Conservation (phyloP, 2,113 vertebrate genomes). For the Antigone vipio region DNA sequence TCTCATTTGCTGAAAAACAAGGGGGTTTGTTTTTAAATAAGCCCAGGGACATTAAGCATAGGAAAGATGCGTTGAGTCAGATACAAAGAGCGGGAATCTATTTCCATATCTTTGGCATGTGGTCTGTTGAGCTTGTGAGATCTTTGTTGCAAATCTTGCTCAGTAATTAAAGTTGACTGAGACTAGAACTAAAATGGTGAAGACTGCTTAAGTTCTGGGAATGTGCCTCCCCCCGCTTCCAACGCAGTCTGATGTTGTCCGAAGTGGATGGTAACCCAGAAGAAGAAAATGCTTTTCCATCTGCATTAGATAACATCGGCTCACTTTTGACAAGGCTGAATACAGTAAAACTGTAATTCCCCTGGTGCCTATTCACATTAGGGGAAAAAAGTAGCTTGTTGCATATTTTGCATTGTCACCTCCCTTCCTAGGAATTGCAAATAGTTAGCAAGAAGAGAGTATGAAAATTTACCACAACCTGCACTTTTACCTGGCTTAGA, state of each 20-base stretch:
- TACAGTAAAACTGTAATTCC: not conserved
- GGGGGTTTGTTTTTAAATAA: not conserved
- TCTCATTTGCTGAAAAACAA: conserved; percentile 5
- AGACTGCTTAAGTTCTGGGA: not conserved
- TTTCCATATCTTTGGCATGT: not conserved
- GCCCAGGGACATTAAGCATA: not conserved
- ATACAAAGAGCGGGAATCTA: not conserved
- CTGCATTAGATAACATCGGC: not conserved
- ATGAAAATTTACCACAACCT: not conserved
- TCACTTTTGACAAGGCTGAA: not conserved
- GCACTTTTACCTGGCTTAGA: not conserved
- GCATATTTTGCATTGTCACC: not conserved
- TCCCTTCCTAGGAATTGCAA: not conserved
- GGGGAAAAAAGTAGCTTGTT: not conserved
- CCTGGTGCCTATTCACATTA: not conserved
- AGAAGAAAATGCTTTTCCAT: not conserved
- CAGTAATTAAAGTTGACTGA: not conserved
- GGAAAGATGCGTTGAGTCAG: not conserved
- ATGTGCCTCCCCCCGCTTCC: not conserved
- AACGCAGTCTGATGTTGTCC: not conserved
- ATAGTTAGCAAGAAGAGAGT: not conserved
- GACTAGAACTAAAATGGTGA: not conserved
- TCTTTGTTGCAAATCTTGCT: not conserved
- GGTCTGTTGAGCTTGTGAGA: not conserved
- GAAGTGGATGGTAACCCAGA: not conserved